Evolutionary conservation across 2,888 invertebrate genomes (phyloP).

Genomic region (Nipponacmea schrenckii): DNA sequence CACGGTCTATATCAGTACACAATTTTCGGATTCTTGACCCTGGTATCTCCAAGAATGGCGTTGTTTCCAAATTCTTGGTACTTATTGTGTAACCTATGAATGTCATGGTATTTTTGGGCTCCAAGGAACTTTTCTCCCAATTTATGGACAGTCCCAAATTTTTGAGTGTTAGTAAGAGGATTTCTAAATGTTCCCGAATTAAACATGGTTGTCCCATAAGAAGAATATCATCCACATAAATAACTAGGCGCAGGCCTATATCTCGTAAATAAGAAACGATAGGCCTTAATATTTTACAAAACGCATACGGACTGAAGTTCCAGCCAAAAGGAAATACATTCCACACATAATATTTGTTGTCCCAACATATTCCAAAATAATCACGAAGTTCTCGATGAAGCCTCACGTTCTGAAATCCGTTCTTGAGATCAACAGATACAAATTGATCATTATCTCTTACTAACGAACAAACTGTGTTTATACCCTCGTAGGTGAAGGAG

Average conservation of each 20-base stretch:
- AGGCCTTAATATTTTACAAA: conserved; percentile 1
- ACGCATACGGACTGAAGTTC: not conserved
- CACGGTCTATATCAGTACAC: not conserved
- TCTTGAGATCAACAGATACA: conserved; percentile 4
- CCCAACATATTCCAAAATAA: not conserved
- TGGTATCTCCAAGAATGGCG: not conserved
- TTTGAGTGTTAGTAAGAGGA: not conserved
- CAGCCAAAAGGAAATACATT: not conserved
- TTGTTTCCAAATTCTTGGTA: not conserved
- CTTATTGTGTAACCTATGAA: not conserved
- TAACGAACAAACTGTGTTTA: not conserved
- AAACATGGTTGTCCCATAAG: no score
- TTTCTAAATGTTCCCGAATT: not conserved
- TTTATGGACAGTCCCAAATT: not conserved
- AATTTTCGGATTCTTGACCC: not conserved
- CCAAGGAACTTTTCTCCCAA: not conserved
- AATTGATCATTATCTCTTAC: not conserved
- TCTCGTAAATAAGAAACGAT: not conserved
- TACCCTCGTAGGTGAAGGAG: not conserved
- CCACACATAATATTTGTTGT: not conserved
- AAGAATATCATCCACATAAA: not conserved
- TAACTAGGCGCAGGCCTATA: not conserved
- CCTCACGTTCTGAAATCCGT: not conserved
- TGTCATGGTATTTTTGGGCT: not conserved
- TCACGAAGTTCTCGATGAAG: not conserved